Percentiles rank a stretch among this genome's conserved stretches.
Conservation (phyloP, 2,888 invertebrate species). For the Augiades crinisus region DNA sequence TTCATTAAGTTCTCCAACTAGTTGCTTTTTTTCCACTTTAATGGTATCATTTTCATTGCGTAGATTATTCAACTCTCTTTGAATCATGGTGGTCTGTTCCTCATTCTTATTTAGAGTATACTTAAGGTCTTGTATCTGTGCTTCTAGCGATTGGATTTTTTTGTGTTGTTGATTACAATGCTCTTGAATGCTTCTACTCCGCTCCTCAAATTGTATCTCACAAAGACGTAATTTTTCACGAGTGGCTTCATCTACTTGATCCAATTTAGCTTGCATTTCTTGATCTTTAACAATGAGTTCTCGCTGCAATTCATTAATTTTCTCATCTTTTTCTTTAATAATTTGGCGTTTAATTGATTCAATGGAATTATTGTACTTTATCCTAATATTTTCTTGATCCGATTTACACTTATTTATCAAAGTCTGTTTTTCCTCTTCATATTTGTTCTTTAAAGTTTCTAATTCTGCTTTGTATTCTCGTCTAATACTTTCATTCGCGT, state of each 20-base stretch:
- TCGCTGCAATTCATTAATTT: slow-evolving; percentile 56
- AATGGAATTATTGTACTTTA: slow-evolving; percentile 55
- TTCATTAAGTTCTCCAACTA: slow-evolving; percentile 51
- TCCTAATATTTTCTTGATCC: slow-evolving; percentile 61
- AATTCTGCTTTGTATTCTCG: slow-evolving; percentile 72
- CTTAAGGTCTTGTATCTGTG: slow-evolving; percentile 58
- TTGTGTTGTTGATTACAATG: slow-evolving; percentile 59
- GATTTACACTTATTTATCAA: slow-evolving; percentile 59
- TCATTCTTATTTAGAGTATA: slow-evolving; percentile 50
- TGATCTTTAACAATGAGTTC: slow-evolving; percentile 56
- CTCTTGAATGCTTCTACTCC: slow-evolving; percentile 60
- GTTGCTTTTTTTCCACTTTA: slow-evolving; percentile 46
- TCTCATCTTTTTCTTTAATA: slow-evolving; percentile 59
- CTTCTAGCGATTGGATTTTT: slow-evolving; percentile 55
- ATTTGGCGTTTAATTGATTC: slow-evolving; percentile 59
- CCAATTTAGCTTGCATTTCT: slow-evolving; percentile 72
- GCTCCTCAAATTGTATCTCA: slow-evolving; percentile 75
- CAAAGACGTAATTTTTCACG: slow-evolving; percentile 67
- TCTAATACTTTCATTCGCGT: slow-evolving; percentile 76
- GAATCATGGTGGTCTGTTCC: slow-evolving; percentile 51
- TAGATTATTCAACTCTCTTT: slow-evolving; percentile 52
- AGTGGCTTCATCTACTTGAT: slow-evolving; percentile 70
- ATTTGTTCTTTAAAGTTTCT: slow-evolving; percentile 65
- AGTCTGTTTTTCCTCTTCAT: slow-evolving; percentile 70
- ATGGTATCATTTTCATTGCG: slow-evolving; percentile 55